phyloP scores from a whole-genome alignment of 2,888 invertebrate genomes.

The Aethes cnicana region DNA sequence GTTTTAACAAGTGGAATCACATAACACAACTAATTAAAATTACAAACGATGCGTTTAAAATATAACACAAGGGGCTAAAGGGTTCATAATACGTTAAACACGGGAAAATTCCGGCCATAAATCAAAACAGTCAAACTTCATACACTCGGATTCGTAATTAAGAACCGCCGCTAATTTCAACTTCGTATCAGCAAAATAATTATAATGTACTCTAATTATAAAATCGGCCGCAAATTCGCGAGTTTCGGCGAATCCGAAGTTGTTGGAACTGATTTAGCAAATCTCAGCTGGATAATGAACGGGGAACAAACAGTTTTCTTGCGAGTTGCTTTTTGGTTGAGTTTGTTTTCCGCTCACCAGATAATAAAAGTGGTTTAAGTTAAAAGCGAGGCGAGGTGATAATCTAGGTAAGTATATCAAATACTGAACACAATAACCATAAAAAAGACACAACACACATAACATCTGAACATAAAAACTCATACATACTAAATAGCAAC shows the following conservation, averaged over 20 bases:
- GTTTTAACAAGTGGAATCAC: not conserved
- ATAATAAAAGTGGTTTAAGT: not conserved
- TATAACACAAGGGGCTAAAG: not conserved
- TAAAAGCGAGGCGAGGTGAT: not conserved
- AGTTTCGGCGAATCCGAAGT: slow-evolving; percentile 28
- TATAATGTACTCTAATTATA: slow-evolving; percentile 41
- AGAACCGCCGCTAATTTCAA: slow-evolving; percentile 49
- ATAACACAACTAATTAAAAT: not conserved
- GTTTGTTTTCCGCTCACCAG: not conserved
- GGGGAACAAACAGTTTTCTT: slow-evolving; percentile 17
- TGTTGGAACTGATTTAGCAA: slow-evolving; percentile 53
- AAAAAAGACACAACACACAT: too few relatives aligned
- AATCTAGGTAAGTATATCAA: too few relatives aligned
- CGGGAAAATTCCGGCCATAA: slow-evolving; percentile 36
- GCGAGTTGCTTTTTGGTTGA: not conserved
- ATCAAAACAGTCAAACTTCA: slow-evolving; percentile 35
- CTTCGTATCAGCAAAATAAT: slow-evolving; percentile 50
- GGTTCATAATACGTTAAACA: slow-evolving; percentile 18
- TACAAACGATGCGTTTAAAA: slow-evolving; percentile 5
- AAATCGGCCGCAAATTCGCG: slow-evolving; percentile 40
- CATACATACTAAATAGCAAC: too few relatives aligned
- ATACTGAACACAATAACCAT: too few relatives aligned
- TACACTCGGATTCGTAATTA: slow-evolving; percentile 45
- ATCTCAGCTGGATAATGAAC: slow-evolving; percentile 41
- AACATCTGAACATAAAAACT: too few relatives aligned